A percentile compares a stretch with the other conserved stretches of the same genome.
These are phyloP conservation scores for Mesorhabditis belari DNA, from an alignment of 2,888 invertebrate genomes.

Conservation along the genomic window DNA sequence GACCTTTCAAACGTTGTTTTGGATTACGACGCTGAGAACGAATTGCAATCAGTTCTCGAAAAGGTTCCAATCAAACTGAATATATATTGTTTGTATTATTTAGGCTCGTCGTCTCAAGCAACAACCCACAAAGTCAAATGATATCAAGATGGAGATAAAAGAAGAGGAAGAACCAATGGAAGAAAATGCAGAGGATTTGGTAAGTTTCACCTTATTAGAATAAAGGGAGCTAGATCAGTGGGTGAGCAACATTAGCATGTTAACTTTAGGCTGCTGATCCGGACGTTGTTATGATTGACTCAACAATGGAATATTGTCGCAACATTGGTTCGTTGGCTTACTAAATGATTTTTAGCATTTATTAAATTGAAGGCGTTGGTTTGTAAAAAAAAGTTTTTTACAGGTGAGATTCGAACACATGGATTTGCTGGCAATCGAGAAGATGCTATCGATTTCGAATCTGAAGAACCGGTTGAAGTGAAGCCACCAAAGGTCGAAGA, in stretches of 20 bases:
- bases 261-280: no score
- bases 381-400: background rate
- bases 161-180: slow-evolving; percentile 24
- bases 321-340: slow-evolving; percentile 33
- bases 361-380: background rate
- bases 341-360: background rate
- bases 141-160: slow-evolving; percentile 28
- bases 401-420: slow-evolving; percentile 35
- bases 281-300: slow-evolving; percentile 39
- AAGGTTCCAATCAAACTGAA: no score
- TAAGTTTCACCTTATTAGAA: background rate
- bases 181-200: slow-evolving; percentile 1
- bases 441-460: slow-evolving; percentile 30
- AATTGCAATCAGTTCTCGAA: slow-evolving; percentile 40
- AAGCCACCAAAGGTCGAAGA: slow-evolving; percentile 14
- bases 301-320: slow-evolving; percentile 50
- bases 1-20: slow-evolving; percentile 40
- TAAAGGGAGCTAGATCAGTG: background rate
- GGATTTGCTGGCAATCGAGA: slow-evolving; percentile 49
- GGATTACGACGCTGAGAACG: slow-evolving; percentile 51
- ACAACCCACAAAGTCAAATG: slow-evolving; percentile 8
- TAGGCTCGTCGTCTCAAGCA: slow-evolving; percentile 29
- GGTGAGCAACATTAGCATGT: background rate
- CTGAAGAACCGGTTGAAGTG: slow-evolving; percentile 18
- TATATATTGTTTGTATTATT: no score